phyloP scores from a whole-genome alignment of 2,113 vertebrate species.

The Ornithorhynchus anatinus region DNA sequence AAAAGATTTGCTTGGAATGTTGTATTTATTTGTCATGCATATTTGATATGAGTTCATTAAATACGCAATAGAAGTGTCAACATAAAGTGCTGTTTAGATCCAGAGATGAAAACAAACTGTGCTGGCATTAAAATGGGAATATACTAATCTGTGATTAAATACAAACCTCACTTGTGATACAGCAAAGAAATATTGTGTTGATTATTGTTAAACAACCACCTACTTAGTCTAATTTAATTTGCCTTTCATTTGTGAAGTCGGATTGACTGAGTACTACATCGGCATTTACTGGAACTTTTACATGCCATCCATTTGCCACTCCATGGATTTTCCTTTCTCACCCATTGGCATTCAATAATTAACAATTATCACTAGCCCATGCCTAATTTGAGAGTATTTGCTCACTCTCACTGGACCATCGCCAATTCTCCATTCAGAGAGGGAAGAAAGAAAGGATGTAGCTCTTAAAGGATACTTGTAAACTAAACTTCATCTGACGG shows the following conservation, averaged over 20 bases:
- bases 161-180: conserved; percentile 66
- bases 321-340: conserved; percentile 12
- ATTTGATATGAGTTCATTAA: conserved; percentile 78
- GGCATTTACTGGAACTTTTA: conserved; percentile 34
- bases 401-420: conserved; percentile 33
- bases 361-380: conserved; percentile 51
- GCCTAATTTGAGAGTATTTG: conserved; percentile 58
- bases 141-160: conserved; percentile 72
- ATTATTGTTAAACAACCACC: conserved; percentile 70
- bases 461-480: conserved; percentile 36
- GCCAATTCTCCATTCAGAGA: conserved; percentile 37
- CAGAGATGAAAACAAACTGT: conserved; percentile 71
- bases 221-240: conserved; percentile 75
- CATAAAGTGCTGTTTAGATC: conserved; percentile 75
- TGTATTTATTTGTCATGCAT: conserved; percentile 79
- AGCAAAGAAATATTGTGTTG: conserved; percentile 65
- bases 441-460: not conserved
- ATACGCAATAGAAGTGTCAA: conserved; percentile 76
- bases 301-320: conserved; percentile 23
- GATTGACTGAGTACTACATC: conserved; percentile 41
- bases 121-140: conserved; percentile 57
- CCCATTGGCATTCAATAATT: conserved; percentile 52
- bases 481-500: not conserved
- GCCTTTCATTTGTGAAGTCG: conserved; percentile 57
- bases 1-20: conserved; percentile 64